phyloP scores from a whole-genome alignment of 2,888 invertebrate species.

The Opisthograptis luteolata region DNA sequence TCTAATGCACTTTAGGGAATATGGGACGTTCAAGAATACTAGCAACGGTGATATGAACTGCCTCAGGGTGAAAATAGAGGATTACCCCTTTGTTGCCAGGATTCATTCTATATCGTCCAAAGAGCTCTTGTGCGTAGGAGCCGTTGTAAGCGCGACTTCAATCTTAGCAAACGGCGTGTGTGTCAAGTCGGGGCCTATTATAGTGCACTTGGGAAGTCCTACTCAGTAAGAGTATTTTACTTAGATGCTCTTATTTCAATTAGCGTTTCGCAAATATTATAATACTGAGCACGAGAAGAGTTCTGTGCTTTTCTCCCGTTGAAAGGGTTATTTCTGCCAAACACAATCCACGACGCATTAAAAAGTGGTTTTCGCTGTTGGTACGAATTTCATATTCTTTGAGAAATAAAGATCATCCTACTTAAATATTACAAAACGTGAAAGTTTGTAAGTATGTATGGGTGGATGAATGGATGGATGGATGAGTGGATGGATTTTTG shows the following conservation, averaged over 20 bases:
- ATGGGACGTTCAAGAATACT: constrained; percentile 23
- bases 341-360: no score
- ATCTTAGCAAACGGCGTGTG: constrained; percentile 66
- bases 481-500: no score
- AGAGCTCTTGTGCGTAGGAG: constrained; percentile 69
- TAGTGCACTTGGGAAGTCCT: constrained; percentile 58
- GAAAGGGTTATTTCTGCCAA: no score
- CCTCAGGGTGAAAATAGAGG: constrained; percentile 58
- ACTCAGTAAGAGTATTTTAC: constrained; percentile 52
- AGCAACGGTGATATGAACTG: constrained; percentile 53
- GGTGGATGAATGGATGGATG: no score
- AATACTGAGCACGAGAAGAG: no score
- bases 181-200: constrained; percentile 61
- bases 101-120: constrained; percentile 61
- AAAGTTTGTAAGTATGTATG: no score
- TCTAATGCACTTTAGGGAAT: constrained; percentile 57
- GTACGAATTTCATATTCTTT: no score
- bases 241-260: neutral
- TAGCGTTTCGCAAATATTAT: no score
- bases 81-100: constrained; percentile 61
- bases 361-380: neutral
- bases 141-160: constrained; percentile 58
- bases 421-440: no score
- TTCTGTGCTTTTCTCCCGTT: no score
- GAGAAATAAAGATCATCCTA: no score